Evolutionary conservation across 1,140 invertebrate genomes (phyloP), one percentile per base, ranked within the genome.

Genomic region (Drosophila mauritiana): DNA sequence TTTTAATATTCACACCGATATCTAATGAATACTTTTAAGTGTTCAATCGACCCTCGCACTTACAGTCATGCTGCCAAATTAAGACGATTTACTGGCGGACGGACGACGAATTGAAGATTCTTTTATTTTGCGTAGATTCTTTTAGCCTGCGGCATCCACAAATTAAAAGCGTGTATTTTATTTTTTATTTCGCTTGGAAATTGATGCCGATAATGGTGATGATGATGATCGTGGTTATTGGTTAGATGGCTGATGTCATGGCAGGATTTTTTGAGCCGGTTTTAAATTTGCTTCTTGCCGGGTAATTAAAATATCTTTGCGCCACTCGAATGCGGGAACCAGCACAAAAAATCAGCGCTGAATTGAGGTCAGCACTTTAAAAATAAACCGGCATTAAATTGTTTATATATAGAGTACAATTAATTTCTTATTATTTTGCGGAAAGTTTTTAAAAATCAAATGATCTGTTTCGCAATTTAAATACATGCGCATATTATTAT

Each of bases 251-350:
- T 83, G 80, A 83, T 83, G 79, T 82, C 79, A 82, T 82, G 79
- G 8, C 80, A 82, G 79, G 74, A 82, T 82, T 82, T 82, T 82
- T 68, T 8, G 42, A 77, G 74, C 79, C 57, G 68, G 79, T 82
- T 81, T 73, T 45, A 20, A 42, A 39, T 15, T 54, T 36, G 22
- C 63, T 67, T 37, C 31, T 70, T 69, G 42, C 13, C 12, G 64
- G 51, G 17, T 56, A 73, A 78, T 73, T 78, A 65, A 77, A 54
- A 77, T 49, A 54, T 57, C 67, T 77, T 61, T 57, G 10, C 6
- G 45, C 20, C 52, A 27, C n/a, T 55, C 45, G 25, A 46, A 79
- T 61, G 40, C 57, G 67, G 27, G 27, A 37, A 74, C 22, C 27
- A 31, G 27, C 17, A 43, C 34, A 57, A 34, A 57, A 39, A 51